Conservation (phyloP, 1,140 invertebrate species). For the Hylaeus anthracinus region DNA sequence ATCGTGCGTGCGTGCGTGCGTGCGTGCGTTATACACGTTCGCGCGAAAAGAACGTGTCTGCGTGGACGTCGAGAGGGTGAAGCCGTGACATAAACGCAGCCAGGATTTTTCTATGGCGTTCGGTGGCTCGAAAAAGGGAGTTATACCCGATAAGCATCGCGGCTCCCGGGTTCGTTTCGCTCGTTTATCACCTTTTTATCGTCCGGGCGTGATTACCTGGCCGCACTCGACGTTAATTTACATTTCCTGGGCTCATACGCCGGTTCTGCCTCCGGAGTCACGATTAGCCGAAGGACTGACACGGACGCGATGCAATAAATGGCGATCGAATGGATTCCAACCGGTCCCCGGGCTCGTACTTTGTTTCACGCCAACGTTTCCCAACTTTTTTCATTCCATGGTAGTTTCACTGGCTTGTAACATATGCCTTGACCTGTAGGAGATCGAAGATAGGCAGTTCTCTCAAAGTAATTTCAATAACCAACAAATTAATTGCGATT, state of each 20-base stretch:
- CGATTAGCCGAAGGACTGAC: constrained; percentile 41
- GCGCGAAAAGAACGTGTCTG: neutral
- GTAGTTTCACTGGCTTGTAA: too few relatives aligned
- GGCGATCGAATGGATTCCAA: constrained; percentile 37
- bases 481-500: too few relatives aligned
- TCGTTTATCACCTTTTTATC: constrained; percentile 70
- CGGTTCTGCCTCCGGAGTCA: constrained; percentile 14
- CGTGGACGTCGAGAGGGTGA: constrained; percentile 33
- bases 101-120: constrained; percentile 56
- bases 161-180: constrained; percentile 41
- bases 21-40: too few relatives aligned
- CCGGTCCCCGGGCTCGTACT: constrained; percentile 23
- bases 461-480: too few relatives aligned
- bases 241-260: constrained; percentile 61
- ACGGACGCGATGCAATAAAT: constrained; percentile 42
- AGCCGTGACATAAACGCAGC: constrained; percentile 41
- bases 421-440: too few relatives aligned
- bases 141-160: constrained; percentile 60
- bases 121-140: constrained; percentile 52
- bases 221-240: constrained; percentile 65
- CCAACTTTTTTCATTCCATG: too few relatives aligned
- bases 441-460: too few relatives aligned
- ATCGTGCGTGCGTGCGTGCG: constrained; percentile 3
- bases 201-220: constrained; percentile 64
- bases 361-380: neutral